Percentiles rank a stretch among this genome's conserved stretches.
Conservation (phyloP, 2,113 vertebrate genomes). For the Sander vitreus region DNA sequence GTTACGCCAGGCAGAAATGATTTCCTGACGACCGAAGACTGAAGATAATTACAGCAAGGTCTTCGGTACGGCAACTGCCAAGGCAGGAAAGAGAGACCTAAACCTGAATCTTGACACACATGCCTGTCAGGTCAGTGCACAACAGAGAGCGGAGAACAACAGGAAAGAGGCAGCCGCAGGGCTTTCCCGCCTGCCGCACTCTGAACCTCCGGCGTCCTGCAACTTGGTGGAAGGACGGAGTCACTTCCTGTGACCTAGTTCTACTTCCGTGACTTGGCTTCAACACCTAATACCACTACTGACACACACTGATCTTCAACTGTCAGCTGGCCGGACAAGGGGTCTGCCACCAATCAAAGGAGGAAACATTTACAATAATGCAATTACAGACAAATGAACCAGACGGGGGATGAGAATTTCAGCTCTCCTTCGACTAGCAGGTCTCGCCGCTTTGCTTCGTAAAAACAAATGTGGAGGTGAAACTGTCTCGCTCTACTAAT, state of each 20-base stretch:
- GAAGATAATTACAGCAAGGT: constrained; percentile 9
- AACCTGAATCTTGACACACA: constrained; percentile 22
- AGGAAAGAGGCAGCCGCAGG: constrained; percentile 67
- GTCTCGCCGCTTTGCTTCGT: background rate
- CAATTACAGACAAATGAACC: constrained; percentile 34
- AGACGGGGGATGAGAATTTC: constrained; percentile 4
- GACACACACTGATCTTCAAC: background rate
- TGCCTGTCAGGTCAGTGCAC: background rate
- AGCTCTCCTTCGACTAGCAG: background rate
- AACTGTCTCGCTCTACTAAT: constrained; percentile 29
- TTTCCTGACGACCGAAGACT: constrained; percentile 33
- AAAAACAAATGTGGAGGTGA: constrained; percentile 48
- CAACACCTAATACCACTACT: background rate
- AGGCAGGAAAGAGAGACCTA: constrained; percentile 20
- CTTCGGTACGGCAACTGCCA: background rate
- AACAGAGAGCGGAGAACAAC: constrained; percentile 57
- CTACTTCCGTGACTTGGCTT: constrained; percentile 17
- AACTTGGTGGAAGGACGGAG: constrained; percentile 45
- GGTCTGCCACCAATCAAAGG: constrained; percentile 35
- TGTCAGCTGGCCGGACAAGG: constrained; percentile 10
- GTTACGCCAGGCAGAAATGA: constrained; percentile 7
- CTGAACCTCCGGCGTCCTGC: constrained; percentile 54
- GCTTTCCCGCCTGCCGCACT: constrained; percentile 35
- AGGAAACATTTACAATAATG: constrained; percentile 59
- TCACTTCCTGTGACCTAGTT: constrained; percentile 76